phyloP scores from a whole-genome alignment of 92 coral and sea anemone genomes.

The Palythoa caribaeorum region DNA sequence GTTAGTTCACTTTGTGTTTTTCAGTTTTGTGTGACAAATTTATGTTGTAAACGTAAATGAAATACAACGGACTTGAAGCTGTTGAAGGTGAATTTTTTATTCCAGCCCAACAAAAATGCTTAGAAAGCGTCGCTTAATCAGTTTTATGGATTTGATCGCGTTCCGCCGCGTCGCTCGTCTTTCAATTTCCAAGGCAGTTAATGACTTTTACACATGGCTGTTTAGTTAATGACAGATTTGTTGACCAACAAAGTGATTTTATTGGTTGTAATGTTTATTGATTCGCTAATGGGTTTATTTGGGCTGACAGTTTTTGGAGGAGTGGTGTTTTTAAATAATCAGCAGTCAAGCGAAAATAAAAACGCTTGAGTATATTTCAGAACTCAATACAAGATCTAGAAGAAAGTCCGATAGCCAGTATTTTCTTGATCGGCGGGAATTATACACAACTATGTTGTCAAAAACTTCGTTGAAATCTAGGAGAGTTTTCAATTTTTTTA shows the following conservation, averaged over 20 bases:
- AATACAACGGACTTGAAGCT: too few species aligned
- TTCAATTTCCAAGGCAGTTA: background rate
- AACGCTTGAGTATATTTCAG: background rate
- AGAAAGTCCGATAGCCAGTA: background rate
- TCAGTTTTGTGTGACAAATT: too few species aligned
- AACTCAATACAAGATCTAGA: background rate
- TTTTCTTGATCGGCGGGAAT: background rate
- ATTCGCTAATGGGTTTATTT: slow-evolving; percentile 15
- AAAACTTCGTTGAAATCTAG: background rate
- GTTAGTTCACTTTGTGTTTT: too few species aligned
- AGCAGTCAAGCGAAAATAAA: background rate
- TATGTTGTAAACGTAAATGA: too few species aligned
- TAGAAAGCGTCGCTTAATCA: background rate
- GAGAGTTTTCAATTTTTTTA: background rate
- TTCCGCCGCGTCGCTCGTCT: background rate
- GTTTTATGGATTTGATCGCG: background rate
- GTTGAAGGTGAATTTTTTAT: too few species aligned
- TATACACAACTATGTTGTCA: background rate
- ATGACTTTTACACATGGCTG: slow-evolving; percentile 18
- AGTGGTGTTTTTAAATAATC: background rate
- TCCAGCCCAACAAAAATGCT: background rate
- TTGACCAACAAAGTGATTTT: background rate
- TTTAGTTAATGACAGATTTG: background rate
- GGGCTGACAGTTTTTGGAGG: slow-evolving; percentile 5
- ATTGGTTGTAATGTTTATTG: background rate